Evolutionary conservation across 2,797 vertebrate species (phyloP), one percentile per base, ranked within the genome.

Genomic region (Melanogrammus aeglefinus): DNA sequence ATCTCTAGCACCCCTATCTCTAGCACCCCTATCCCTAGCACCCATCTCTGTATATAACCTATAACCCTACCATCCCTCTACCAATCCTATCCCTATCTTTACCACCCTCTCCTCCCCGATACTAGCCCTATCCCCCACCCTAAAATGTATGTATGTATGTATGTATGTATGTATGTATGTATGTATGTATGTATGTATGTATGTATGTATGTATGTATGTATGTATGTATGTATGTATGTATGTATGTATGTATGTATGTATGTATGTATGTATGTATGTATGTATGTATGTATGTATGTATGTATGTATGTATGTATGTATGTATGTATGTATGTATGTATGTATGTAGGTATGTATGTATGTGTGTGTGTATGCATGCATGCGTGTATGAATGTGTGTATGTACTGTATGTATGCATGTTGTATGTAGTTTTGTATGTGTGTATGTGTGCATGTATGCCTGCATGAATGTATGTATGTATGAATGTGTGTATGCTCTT

Each of bases 401-500:
- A 29, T 29, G 66, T 69, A 35, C n/a, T 81, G 78, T 84, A 75
- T 86, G 83, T 80, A n/a, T 78, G 81, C 18, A 27, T 69, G 66
- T 69, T 69, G 63, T 29, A 29, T 29, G 66, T 70, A 27, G 41
- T 18, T 76, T n/a, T 51, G 78, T 80, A 84, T 81, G 72, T 80
- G 76, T 81, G 78, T 84, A 75, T 86, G 83, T 80, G 18, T 78
- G 81, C 18, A 27, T 69, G 66, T 69, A 69, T 69, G 66, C 27
- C 27, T 29, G 24, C 12, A 70, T 29, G 12, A 13, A 70, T 18
- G 10, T 13, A 70, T 29, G 27, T 13, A 8, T 29, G 24, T 4
- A 70, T 29, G 27, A 13, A 70, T 18, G 10, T 13, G 29, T 14
- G 27, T 13, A 8, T 51, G 66, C 12, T 13, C 31, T 27, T 71